A percentile compares a stretch with the other conserved stretches of the same genome.
phyloP scores from a whole-genome alignment of 2,797 vertebrate genomes.

The Poeciliopsis gracilis region DNA sequence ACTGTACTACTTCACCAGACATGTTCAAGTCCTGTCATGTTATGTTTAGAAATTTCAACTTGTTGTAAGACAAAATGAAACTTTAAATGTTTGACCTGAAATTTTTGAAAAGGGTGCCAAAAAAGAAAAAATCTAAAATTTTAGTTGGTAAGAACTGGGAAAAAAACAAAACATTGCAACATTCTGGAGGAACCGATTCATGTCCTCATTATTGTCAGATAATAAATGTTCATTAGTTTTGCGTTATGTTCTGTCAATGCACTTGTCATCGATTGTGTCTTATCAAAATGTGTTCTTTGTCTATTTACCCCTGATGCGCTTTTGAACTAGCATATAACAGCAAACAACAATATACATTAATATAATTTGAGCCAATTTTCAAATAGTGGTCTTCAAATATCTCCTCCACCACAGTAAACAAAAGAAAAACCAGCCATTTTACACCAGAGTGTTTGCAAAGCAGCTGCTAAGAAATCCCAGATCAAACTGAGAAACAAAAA shows the following conservation, averaged over 20 bases:
- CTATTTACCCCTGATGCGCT: not conserved
- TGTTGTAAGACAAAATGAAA: too few relatives aligned
- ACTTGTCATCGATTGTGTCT: not conserved
- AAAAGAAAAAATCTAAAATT: too few relatives aligned
- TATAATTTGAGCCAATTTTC: not conserved
- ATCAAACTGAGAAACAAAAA: not conserved
- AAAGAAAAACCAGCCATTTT: not conserved
- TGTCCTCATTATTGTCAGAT: not conserved
- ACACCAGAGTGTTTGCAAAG: not conserved
- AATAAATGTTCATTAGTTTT: not conserved
- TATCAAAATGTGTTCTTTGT: not conserved
- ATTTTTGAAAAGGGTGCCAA: too few relatives aligned
- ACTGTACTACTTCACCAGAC: not conserved
- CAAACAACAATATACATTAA: not conserved
- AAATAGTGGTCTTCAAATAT: not conserved
- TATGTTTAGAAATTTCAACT: too few relatives aligned
- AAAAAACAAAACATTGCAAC: too few relatives aligned
- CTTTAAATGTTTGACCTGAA: too few relatives aligned
- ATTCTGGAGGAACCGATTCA: not conserved
- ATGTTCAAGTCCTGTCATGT: too few relatives aligned
- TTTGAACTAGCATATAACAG: not conserved
- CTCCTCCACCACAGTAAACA: not conserved
- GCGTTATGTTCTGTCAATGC: not conserved
- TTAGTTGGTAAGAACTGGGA: too few relatives aligned
- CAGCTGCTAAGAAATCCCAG: not conserved